Evolutionary conservation across 2,797 vertebrate genomes (phyloP).

Genomic region (Sparus aurata): DNA sequence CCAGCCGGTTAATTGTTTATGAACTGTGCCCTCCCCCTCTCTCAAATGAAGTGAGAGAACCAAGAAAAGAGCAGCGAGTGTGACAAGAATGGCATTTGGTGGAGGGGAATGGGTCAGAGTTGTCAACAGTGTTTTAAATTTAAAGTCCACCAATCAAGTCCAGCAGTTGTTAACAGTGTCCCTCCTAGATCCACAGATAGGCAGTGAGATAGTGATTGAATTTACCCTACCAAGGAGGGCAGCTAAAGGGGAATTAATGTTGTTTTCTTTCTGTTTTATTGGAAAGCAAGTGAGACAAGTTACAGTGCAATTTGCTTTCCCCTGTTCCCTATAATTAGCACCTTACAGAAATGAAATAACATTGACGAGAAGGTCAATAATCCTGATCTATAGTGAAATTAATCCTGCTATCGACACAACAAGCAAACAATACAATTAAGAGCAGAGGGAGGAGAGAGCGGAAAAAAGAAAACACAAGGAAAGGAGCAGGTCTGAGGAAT

Average conservation of each 20-base stretch:
- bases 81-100: constrained; percentile 68
- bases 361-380: constrained; percentile 88
- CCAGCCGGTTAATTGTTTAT: constrained; percentile 85
- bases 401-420: constrained; percentile 88
- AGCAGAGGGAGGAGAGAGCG: constrained; percentile 67
- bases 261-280: constrained; percentile 83
- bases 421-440: constrained; percentile 89
- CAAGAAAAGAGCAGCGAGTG: constrained; percentile 60
- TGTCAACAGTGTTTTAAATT: constrained; percentile 64
- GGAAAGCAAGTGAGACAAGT: constrained; percentile 85
- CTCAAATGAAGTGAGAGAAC: constrained; percentile 71
- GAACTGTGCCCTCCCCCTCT: constrained; percentile 76
- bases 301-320: constrained; percentile 87
- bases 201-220: constrained; percentile 53
- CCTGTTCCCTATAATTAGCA: constrained; percentile 88
- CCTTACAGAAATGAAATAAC: constrained; percentile 89
- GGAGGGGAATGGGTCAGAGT: constrained; percentile 64
- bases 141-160: constrained; percentile 58
- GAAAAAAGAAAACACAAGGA: constrained; percentile 55
- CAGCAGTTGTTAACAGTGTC: constrained; percentile 29
- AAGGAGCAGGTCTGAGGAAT: constrained; percentile 76
- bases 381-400: constrained; percentile 90
- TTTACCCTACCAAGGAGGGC: constrained; percentile 58
- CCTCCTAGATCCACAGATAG: constrained; percentile 43
- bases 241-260: constrained; percentile 79